These are phyloP conservation scores for Tetragonula carbonaria DNA, from an alignment of 2,888 invertebrate species.

Conservation along the genomic window DNA sequence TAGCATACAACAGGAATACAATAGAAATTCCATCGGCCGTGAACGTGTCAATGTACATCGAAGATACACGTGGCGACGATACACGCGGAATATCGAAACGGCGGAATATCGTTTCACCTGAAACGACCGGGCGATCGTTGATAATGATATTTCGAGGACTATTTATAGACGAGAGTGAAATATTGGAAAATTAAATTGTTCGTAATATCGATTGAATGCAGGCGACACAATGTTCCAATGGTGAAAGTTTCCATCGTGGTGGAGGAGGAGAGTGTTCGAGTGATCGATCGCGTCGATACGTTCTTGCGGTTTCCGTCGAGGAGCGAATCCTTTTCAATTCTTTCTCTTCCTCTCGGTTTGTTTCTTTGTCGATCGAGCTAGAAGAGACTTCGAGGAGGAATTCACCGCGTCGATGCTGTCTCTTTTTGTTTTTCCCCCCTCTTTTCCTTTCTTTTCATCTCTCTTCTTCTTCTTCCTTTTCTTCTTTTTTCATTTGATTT, in stretches of 20 bases:
- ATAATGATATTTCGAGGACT: neutral
- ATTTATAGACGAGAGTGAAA: neutral
- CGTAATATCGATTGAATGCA: neutral
- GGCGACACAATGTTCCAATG: neutral
- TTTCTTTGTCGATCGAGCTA: neutral
- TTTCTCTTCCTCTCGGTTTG: neutral
- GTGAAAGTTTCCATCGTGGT: neutral
- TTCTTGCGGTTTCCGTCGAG: constrained; percentile 7
- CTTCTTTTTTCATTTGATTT: neutral
- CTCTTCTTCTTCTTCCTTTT: neutral
- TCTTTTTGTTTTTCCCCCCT: no score
- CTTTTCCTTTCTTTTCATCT: no score
- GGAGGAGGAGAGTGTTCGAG: neutral
- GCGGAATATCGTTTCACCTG: neutral
- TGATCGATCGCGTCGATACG: constrained; percentile 11
- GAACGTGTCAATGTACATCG: neutral
- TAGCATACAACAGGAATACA: neutral
- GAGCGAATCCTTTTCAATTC: constrained; percentile 20
- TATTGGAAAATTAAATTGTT: constrained; percentile 2
- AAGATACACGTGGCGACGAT: neutral
- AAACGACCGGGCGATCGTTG: neutral
- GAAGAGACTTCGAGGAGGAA: neutral
- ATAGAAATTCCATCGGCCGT: neutral
- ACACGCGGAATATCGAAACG: neutral
- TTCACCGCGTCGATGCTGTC: constrained; percentile 4